A percentile compares a stretch with the other conserved stretches of the same genome.
These are phyloP conservation scores for Periplaneta americana DNA, from an alignment of 1,140 invertebrate species.

Conservation along the genomic window DNA sequence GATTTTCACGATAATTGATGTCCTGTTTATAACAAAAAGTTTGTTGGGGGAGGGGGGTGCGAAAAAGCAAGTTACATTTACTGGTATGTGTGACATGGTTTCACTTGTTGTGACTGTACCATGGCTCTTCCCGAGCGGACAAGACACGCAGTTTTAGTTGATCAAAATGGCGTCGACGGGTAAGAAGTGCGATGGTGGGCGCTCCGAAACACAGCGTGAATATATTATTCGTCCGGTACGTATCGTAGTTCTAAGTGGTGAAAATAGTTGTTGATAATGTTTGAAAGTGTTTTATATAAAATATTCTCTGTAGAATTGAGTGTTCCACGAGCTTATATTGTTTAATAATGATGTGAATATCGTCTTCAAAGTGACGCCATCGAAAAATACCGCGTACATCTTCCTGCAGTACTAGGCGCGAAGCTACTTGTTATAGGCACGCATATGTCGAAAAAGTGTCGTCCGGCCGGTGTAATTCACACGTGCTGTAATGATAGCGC, in stretches of 20 bases:
- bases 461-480: background rate
- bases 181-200: background rate
- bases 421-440: background rate
- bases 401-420: background rate
- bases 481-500: background rate
- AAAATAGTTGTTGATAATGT: background rate
- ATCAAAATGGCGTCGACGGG: conserved; percentile 5
- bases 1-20: too few species aligned
- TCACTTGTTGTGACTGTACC: background rate
- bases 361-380: background rate
- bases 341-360: background rate
- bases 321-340: background rate
- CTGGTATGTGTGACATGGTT: background rate
- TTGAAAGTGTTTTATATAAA: background rate
- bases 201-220: conserved; percentile 5
- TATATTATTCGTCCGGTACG: conserved; percentile 10
- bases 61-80: too few species aligned
- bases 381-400: background rate
- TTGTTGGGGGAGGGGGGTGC: too few species aligned
- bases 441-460: background rate
- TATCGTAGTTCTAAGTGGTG: background rate
- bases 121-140: background rate
- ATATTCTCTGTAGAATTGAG: background rate
- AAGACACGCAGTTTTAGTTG: background rate
- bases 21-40: too few species aligned